These are phyloP conservation scores for Collichthys lucidus DNA, from an alignment of 2,113 vertebrate genomes.

Conservation along the genomic window DNA sequence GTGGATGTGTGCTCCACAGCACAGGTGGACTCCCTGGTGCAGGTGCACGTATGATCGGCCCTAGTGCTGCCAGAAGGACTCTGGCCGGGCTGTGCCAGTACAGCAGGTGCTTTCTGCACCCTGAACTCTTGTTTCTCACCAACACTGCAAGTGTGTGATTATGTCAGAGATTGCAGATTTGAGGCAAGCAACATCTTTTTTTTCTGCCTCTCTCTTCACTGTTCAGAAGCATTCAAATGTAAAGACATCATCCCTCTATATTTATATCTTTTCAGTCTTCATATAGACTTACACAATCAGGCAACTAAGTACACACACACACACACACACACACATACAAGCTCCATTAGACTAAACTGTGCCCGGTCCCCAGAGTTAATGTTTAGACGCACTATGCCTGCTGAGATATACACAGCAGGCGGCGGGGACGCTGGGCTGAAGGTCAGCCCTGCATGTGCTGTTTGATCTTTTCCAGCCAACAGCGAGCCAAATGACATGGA, in stretches of 20 bases:
- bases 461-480: constrained; percentile 76
- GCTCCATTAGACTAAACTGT: constrained; percentile 77
- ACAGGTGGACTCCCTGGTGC: constrained; percentile 52
- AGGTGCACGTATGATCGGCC: constrained; percentile 37
- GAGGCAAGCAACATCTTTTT: not conserved
- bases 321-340: constrained; percentile 21
- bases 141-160: constrained; percentile 34
- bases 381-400: constrained; percentile 77
- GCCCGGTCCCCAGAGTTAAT: constrained; percentile 77
- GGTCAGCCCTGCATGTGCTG: constrained; percentile 72
- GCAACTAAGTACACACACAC: constrained; percentile 1
- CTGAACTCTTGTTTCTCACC: constrained; percentile 56
- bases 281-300: constrained; percentile 35
- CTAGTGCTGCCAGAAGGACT: constrained; percentile 44
- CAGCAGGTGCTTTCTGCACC: constrained; percentile 53
- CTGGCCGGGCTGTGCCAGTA: constrained; percentile 40
- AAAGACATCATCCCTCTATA: constrained; percentile 7
- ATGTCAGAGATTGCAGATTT: constrained; percentile 42
- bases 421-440: constrained; percentile 70
- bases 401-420: constrained; percentile 69
- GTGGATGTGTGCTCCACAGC: not conserved
- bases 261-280: constrained; percentile 10
- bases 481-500: constrained; percentile 60
- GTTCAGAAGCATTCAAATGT: not conserved
- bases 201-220: constrained; percentile 3